Conservation (phyloP, 2,888 invertebrate genomes). For the Leuctra nigra region DNA sequence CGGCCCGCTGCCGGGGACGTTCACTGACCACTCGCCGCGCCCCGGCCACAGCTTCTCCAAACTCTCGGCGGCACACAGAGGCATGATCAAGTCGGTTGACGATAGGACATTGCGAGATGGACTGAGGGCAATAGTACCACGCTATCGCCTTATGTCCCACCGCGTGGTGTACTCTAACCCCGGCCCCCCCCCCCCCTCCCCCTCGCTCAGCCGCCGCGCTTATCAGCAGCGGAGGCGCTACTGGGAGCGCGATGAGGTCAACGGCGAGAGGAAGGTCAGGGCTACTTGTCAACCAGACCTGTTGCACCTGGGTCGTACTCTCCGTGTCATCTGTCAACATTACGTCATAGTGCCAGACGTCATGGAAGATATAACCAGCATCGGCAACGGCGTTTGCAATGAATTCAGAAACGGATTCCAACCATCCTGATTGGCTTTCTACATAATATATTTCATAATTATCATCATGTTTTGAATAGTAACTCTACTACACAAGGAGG, state of each 20-base stretch:
- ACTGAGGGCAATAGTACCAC: conserved; percentile 8
- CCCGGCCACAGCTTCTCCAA: conserved; percentile 48
- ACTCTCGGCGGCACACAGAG: conserved; percentile 59
- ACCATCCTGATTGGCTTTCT: too few species aligned
- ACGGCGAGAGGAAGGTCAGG: not conserved
- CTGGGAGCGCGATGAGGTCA: not conserved
- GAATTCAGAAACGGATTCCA: too few species aligned
- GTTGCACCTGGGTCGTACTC: not conserved
- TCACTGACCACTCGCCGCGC: not conserved
- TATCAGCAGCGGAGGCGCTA: not conserved
- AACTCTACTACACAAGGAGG: too few species aligned
- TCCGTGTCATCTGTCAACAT: too few species aligned
- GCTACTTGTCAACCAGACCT: not conserved
- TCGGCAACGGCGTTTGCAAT: too few species aligned
- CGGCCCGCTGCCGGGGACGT: not conserved
- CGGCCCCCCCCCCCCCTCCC: not conserved
- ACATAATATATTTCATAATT: too few species aligned
- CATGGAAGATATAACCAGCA: too few species aligned
- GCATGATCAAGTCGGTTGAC: conserved; percentile 57
- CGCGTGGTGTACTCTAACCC: not conserved
- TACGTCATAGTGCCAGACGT: too few species aligned
- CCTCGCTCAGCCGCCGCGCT: not conserved
- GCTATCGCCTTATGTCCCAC: conserved; percentile 12
- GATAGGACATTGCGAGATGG: not conserved
- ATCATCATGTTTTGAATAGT: too few species aligned